Evolutionary conservation across 2,113 vertebrate species (phyloP), one percentile per base, ranked within the genome.

Genomic region (Phalacrocorax aristotelis): DNA sequence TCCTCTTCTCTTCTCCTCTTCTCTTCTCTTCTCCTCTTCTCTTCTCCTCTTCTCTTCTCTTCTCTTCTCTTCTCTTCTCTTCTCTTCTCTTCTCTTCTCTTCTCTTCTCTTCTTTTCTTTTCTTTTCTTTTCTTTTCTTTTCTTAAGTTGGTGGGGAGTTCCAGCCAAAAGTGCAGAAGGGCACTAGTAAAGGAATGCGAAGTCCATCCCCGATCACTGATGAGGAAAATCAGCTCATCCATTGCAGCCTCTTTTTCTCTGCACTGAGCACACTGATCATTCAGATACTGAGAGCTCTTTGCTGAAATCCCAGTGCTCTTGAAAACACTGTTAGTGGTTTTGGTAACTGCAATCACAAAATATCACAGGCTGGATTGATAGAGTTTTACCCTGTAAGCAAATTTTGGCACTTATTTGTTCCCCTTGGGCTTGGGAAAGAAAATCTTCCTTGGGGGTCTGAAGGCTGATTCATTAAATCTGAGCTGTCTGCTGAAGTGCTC

Each of bases 401-500:
- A 61, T 88, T 95, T 85, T 83, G 60, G 93, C 10, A 8, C 57
- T 77, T 77, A 79, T 75, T 89, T 95, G 16, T n/a, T 94, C 54
- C 34, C 29, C 7, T 25, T 77, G 4, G 32, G 34, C n/a, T 95
- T 87, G 19, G 60, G 10, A 90, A 93, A 91, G 77, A 84, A 76
- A 87, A 95, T 89, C 98, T 97, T 94, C 96, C 91, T 96, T 71
- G 97, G 98, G 96, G 98, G 98, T 98, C 97, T 97, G 64, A 82
- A 97, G 74, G 84, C 77, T 65, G 60, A 95, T 95, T 96, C 97
- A 93, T 98, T 97, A 97, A 95, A 93, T 93, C 89, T 90, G 72
- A 83, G 95, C 96, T 95, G 97, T 96, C 97, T 82, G 90, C 81
- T 93, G 96, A 97, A 95, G 94, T 83, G 91, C 96, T 96, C 95